Conservation (phyloP, 1,140 invertebrate genomes). For the Apolygus lucorum region DNA sequence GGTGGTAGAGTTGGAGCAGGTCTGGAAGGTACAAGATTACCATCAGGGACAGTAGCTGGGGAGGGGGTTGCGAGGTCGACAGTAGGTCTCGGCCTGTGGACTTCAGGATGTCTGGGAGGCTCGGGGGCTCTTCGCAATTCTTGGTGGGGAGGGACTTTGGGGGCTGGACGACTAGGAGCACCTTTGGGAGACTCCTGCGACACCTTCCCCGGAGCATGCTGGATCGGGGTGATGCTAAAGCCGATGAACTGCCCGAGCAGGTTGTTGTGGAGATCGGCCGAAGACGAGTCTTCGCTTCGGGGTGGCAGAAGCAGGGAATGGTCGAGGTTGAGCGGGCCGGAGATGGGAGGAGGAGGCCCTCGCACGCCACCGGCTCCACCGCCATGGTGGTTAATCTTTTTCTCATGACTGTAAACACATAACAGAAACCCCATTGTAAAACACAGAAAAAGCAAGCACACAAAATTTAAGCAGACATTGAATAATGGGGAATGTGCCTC, state of each 20-base stretch:
- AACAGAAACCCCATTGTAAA: too few species aligned
- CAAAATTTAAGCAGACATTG: too few species aligned
- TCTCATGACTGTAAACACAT: constrained; percentile 26
- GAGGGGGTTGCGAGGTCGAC: neutral
- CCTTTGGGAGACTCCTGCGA: constrained; percentile 35
- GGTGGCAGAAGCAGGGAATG: constrained; percentile 42
- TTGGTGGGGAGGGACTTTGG: constrained; percentile 39
- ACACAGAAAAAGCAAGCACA: too few species aligned
- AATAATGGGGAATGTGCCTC: too few species aligned
- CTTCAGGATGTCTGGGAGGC: constrained; percentile 36
- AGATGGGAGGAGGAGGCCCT: constrained; percentile 26
- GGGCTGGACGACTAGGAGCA: constrained; percentile 28
- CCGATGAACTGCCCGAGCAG: constrained; percentile 79
- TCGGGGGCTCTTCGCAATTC: constrained; percentile 42
- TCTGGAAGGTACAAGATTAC: constrained; percentile 28
- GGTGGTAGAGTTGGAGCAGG: constrained; percentile 31
- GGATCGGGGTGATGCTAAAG: constrained; percentile 62
- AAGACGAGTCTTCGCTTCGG: constrained; percentile 41
- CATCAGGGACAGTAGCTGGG: constrained; percentile 29
- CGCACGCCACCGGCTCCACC: constrained; percentile 16
- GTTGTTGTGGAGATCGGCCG: constrained; percentile 45
- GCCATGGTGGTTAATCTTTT: constrained; percentile 22
- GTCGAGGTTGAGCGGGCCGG: constrained; percentile 29
- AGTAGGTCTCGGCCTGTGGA: constrained; percentile 42
- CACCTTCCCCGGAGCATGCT: constrained; percentile 33